Base-by-base conservation (phyloP, 2,797 vertebrate genomes). In the Melanotaenia nigrans region DNA sequence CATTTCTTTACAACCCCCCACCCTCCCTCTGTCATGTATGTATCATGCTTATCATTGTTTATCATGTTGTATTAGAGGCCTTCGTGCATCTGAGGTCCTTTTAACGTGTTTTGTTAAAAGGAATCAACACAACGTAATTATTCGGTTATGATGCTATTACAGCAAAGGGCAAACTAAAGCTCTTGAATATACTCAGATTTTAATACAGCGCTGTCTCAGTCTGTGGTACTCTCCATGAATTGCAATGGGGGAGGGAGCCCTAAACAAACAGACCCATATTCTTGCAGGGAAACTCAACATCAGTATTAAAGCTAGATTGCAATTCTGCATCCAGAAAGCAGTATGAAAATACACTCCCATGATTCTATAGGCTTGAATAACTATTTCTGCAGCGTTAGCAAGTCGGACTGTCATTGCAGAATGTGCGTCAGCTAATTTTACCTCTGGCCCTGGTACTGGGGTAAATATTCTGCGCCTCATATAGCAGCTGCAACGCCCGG, bases 361-460 rank as follows among this genome's bases (percentile, higher is more conserved):
- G 35, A 28, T 10, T 68, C 32, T 22, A 57, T 18, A 20, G 16
- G 49, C 14, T 40, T 20, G 32, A 24, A 40, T 20, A 54, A 16
- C 24, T 20, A 4, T 51, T 42, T 24, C 40, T 22, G 20, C 63
- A 42, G 7, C 28, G 25, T 85, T 69, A 71, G 75, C 68, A 63
- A 13, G 71, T 63, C 71, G 51, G 35, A 8, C 57, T 69, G 71
- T 61, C 62, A 56, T 11, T 75, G 75, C 66, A 80, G 54, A 81
- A 78, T 66, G 75, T 79, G 83, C 71, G 82, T 84, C 81, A 64
- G 85, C 75, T 90, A 85, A 84, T 89, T 86, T 93, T 93, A 95
- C 95, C 95, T 95, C 94, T 93, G 87, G 94, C 94, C 86, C 95
- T 83, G 80, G 92, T 90, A 85, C 93, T 95, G 77, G 94, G 94